These are phyloP conservation scores for Fregata magnificens DNA, from an alignment of 2,113 vertebrate species.

Conservation along the genomic window DNA sequence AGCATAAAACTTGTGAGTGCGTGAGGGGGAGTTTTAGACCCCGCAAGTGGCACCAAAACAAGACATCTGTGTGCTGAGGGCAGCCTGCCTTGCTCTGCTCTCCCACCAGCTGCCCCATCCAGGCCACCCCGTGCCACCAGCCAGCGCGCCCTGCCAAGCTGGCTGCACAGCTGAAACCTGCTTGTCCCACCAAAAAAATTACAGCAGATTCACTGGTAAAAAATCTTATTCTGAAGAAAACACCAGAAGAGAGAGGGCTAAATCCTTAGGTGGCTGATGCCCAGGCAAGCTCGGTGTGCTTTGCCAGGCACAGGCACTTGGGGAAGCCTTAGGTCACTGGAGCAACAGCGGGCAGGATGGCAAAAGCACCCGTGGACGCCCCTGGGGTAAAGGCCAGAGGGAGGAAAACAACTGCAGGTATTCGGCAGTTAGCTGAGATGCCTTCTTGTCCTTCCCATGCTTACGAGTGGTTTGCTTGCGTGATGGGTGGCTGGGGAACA, in stretches of 20 bases:
- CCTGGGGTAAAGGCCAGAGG: neutral
- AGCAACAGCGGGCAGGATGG: neutral
- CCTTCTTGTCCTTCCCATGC: neutral
- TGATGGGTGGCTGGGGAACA: neutral
- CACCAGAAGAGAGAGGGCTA: neutral
- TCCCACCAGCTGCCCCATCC: neutral
- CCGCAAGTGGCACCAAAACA: accelerated
- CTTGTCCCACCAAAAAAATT: neutral
- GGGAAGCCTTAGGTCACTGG: neutral
- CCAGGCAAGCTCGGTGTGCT: neutral
- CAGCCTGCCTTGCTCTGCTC: neutral
- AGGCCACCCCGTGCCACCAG: neutral
- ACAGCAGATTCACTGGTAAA: neutral
- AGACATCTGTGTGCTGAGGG: neutral
- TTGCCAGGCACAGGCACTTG: accelerated
- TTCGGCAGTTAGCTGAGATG: accelerated
- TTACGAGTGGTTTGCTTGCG: neutral
- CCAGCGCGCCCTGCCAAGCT: neutral
- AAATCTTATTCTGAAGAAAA: neutral
- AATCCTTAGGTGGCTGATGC: neutral
- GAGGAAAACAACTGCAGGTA: neutral
- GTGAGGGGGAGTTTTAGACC: neutral
- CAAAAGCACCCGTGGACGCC: neutral
- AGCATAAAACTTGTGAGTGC: neutral
- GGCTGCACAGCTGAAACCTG: neutral